Percentiles rank a stretch among this genome's conserved stretches.
phyloP scores from a whole-genome alignment of 2,888 invertebrate species.

The Pantelozetes paolii region DNA sequence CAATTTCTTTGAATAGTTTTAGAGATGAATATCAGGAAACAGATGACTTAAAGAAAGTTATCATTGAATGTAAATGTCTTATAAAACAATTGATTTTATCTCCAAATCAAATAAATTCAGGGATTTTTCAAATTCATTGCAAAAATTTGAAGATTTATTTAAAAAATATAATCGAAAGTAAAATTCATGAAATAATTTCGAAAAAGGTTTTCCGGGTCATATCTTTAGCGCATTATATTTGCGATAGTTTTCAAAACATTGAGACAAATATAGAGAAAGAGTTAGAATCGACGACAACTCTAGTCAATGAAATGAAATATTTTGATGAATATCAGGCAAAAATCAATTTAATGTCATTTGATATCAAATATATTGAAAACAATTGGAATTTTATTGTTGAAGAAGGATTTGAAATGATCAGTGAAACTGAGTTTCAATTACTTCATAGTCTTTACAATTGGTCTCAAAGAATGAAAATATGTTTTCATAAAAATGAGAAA shows the following conservation, averaged over 20 bases:
- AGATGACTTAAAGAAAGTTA: neutral
- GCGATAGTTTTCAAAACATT: neutral
- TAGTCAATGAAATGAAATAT: neutral
- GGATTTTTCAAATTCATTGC: constrained; percentile 3
- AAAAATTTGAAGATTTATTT: neutral
- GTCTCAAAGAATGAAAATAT: neutral
- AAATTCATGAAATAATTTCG: neutral
- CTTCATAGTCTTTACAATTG: constrained; percentile 21
- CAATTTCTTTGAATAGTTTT: too few species aligned
- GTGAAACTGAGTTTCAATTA: constrained; percentile 12
- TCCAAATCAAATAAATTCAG: neutral
- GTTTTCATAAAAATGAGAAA: neutral
- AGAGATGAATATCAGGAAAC: neutral
- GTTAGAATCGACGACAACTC: neutral
- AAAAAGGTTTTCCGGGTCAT: neutral
- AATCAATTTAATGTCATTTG: constrained; percentile 1
- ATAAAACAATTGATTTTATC: neutral
- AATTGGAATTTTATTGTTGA: constrained; percentile 22
- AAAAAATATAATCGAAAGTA: neutral
- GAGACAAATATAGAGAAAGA: neutral
- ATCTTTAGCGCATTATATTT: neutral
- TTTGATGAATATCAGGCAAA: neutral
- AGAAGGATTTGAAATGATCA: constrained; percentile 4
- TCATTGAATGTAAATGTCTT: neutral
- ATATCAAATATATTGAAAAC: constrained; percentile 11